Evolutionary conservation across 2,888 invertebrate genomes (phyloP), one percentile per base, ranked within the genome.

Genomic region (Luperina testacea): DNA sequence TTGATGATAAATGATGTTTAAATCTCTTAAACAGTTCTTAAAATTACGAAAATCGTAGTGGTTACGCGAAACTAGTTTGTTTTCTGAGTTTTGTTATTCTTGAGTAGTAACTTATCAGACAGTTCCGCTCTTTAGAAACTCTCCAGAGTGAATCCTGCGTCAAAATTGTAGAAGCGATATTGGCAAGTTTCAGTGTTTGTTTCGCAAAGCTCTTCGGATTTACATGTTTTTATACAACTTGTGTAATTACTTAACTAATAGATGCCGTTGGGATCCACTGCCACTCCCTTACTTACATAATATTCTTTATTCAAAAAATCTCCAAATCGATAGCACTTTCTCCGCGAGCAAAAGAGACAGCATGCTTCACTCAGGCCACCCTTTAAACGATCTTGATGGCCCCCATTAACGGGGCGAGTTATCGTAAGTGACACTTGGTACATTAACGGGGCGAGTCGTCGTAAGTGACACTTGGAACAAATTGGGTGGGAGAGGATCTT

Each of bases 381-480:
- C 90, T 89, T 89, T 91, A 91, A 93, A 89, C 90, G 92, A 85
- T 90, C 88, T 84, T 90, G 92, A 93, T 92, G 91, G 92, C 70
- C 92, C 92, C 79, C 79, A 93, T 93, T 93, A 93, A 90, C 83
- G 90, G 88, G 89, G 83, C 89, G 87, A 92, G 92, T 93, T 92
- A 93, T 92, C 90, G 90, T 90, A 91, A 92, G 91, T 92, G 93
- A 92, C 93, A 93, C 91, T 93, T 89, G 84, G 88, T 65, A 79
- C 80, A 93, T 93, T 93, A 93, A 91, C 84, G 90, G 89, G 88
- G 83, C 88, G 86, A 92, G 91, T 92, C 91, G 92, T 92, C 89
- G 90, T 90, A 91, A 92, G 91, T 92, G 93, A 92, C 92, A 92
- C 91, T 93, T 89, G 84, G 87, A 83, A 90, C 92, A 92, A 93